Conservation (phyloP, 2,888 invertebrate genomes). For the Lasioglossum leucozonium region DNA sequence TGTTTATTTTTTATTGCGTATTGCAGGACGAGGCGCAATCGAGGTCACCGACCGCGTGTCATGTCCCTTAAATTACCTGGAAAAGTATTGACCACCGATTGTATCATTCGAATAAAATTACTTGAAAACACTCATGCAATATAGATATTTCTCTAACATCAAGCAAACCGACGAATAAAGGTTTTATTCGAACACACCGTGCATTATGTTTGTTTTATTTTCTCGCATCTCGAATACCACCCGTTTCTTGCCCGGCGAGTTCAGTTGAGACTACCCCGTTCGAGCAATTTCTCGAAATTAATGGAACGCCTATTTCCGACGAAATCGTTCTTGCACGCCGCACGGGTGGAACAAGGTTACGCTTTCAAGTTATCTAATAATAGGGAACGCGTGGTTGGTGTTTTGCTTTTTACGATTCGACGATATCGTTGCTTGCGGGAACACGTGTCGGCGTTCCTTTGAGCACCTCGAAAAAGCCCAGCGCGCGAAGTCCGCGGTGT, state of each 20-base stretch:
- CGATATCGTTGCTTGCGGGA: slow-evolving; percentile 31
- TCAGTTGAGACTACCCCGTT: background rate
- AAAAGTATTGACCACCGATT: background rate
- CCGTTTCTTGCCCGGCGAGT: background rate
- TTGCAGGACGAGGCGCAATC: background rate
- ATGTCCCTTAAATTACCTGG: background rate
- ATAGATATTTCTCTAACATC: background rate
- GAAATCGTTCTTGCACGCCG: background rate
- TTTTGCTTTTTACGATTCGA: slow-evolving; percentile 29
- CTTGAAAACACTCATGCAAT: background rate
- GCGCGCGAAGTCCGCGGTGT: slow-evolving; percentile 31
- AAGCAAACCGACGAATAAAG: background rate
- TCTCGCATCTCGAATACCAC: background rate
- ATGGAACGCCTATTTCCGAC: slow-evolving; percentile 12
- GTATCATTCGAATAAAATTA: background rate
- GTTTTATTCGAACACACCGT: background rate
- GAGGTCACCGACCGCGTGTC: background rate
- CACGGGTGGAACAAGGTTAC: slow-evolving; percentile 1
- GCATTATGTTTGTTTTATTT: background rate
- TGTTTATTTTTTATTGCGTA: slow-evolving; percentile 1
- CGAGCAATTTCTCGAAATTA: slow-evolving; percentile 3
- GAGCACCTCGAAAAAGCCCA: slow-evolving; percentile 29
- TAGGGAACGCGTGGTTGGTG: slow-evolving; percentile 8
- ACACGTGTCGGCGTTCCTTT: slow-evolving; percentile 39
- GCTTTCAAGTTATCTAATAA: slow-evolving; percentile 19